These are phyloP conservation scores for Petroica traversi DNA, from an alignment of 2,113 vertebrate genomes.

Conservation along the genomic window DNA sequence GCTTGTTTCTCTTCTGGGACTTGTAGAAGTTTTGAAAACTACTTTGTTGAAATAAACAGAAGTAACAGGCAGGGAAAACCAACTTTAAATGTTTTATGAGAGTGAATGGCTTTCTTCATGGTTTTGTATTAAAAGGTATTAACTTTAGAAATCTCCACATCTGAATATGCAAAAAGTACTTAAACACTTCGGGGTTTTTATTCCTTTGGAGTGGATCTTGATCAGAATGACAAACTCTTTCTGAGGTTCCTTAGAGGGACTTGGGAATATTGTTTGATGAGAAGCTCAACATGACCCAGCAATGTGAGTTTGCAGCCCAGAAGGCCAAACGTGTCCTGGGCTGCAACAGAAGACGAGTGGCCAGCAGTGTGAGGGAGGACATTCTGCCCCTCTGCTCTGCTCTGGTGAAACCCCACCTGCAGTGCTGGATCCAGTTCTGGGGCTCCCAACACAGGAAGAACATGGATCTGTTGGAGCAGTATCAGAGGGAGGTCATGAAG, in stretches of 20 bases:
- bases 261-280: background rate
- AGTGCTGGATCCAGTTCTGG: background rate
- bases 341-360: background rate
- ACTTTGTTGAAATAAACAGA: background rate
- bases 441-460: rapidly evolving
- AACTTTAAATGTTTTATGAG: background rate
- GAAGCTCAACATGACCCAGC: background rate
- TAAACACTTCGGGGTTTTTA: background rate
- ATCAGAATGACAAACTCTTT: background rate
- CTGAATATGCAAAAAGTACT: background rate
- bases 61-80: background rate
- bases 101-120: background rate
- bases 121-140: background rate
- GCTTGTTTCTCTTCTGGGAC: background rate
- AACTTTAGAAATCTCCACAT: background rate
- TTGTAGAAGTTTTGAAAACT: background rate
- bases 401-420: background rate
- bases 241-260: background rate
- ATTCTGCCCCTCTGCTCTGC: background rate
- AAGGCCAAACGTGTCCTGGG: background rate
- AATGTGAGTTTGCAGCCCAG: too few relatives aligned
- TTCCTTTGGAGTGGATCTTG: background rate
- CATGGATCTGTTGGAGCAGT: background rate
- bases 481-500: background rate
- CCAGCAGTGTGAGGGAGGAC: rapidly evolving